Base-by-base conservation (phyloP, 2,797 vertebrate genomes). In the Pantherophis alleghaniensis region DNA sequence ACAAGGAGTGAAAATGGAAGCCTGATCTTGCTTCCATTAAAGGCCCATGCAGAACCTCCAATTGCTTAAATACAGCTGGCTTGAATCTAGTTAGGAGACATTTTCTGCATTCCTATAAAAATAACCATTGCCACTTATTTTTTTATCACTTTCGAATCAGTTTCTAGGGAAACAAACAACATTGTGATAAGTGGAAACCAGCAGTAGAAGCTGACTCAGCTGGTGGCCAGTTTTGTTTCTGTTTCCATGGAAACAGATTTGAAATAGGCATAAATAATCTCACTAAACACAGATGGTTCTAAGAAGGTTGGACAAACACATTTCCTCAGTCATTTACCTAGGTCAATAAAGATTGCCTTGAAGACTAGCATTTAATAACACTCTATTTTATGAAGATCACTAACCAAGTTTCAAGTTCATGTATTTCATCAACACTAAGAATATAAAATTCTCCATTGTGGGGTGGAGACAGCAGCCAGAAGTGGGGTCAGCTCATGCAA, bases 121-220 rank as follows among this genome's bases (percentile, higher is more conserved):
- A 93, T 89, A 89, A 86, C 42, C 51, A 32, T n/a, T n/a, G 69
- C 28, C n/a, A 51, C 24, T 83, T 88, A 83, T 93, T 95, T 90
- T 61, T 89, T 53, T 93, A 94, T 96, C 55, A 2, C 95, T 95
- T 93, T 96, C 83, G 93, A 92, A 96, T 94, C 93, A 87, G 97
- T 97, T 97, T 96, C 97, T 97, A 97, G 93, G 96, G 96, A 96
- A 96, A 97, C 96, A 0, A 95, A 96, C 96, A 95, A 96, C 95
- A 91, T 55, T 88, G n/a, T 95, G 96, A 96, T 95, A 95, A 95
- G 91, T 93, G 94, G 92, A 94, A 97, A 95, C 94, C 96, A 96
- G 93, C 96, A 96, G 92, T 96, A 95, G 95, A 96, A 96, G 96
- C 96, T 96, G 96, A 96, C 96, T 97, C 96, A 96, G 97, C 96